These are phyloP conservation scores for Heptascelio sp. DNA, from an alignment of 2,888 invertebrate genomes.

Conservation along the genomic window DNA sequence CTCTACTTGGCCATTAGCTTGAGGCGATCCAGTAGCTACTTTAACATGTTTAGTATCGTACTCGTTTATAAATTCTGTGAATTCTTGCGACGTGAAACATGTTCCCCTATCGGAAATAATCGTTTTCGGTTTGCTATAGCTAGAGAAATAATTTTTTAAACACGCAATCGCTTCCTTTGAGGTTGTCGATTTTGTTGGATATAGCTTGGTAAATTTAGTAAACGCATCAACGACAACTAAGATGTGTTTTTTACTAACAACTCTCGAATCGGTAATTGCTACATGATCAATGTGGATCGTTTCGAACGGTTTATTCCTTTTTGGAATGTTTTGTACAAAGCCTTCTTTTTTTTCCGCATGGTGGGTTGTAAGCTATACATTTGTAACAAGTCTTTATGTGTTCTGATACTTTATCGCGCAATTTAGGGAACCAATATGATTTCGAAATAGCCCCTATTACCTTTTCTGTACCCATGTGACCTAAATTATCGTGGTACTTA, in stretches of 20 bases:
- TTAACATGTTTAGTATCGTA: conserved; percentile 57
- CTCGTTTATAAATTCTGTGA: conserved; percentile 62
- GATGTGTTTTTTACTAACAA: conserved; percentile 23
- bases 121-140: conserved; percentile 51
- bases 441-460: not conserved
- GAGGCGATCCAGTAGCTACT: conserved; percentile 72
- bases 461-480: conserved; percentile 19
- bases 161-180: conserved; percentile 54
- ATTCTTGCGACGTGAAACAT: conserved; percentile 69
- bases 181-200: conserved; percentile 64
- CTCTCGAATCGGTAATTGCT: not conserved
- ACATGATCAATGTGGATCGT: conserved; percentile 23
- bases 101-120: conserved; percentile 68
- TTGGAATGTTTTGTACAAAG: conserved; percentile 7
- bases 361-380: conserved; percentile 18
- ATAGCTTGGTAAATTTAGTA: conserved; percentile 73
- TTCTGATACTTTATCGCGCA: not conserved
- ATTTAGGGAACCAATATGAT: conserved; percentile 28
- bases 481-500: conserved; percentile 21
- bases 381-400: conserved; percentile 20
- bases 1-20: conserved; percentile 74
- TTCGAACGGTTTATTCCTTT: conserved; percentile 22
- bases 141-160: conserved; percentile 45
- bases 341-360: conserved; percentile 21
- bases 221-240: conserved; percentile 54